Base-by-base conservation (phyloP, 2,797 vertebrate genomes). In the Sebastes itinus region DNA sequence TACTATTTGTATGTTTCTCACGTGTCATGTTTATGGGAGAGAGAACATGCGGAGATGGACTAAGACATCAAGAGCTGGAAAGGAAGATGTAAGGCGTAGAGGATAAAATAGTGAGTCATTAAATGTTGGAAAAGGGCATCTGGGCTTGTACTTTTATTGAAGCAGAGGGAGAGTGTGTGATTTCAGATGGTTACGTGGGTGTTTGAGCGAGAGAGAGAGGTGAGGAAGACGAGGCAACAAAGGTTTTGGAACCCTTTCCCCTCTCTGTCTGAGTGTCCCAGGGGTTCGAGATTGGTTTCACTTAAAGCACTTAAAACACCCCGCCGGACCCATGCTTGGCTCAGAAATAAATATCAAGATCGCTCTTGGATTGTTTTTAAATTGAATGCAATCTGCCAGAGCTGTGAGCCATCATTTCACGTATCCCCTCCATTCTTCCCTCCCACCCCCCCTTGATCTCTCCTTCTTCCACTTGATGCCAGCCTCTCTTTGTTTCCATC, bases 331-430 rank as follows among this genome's bases (percentile, higher is more conserved):
- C 30, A 20, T 55, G 80, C 85, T 82, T 75, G 83, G 82, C 91
- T 83, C 81, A 72, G 90, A 88, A 90, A 92, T 90, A 92, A 92
- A 93, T 89, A 92, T 90, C 91, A 84, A 88, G 81, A 93, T 92
- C 75, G 12, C 84, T 87, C 83, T 82, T 80, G 85, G 88, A 93
- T 93, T 93, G 91, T 94, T 93, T 91, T 92, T 87, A 90, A 92
- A 93, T 91, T 92, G 89, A 94, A 93, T 87, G 85, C 91, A 93
- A 92, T 93, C 92, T 92, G 89, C 90, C 89, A 78, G 87, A 88
- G 89, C 82, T 86, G 85, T 82, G 85, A 92, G 86, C 84, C 87
- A 87, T 92, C 80, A 87, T 88, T 85, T 87, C 74, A 84, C 42
- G 10, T 64, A 80, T 70, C 16, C 27, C n/a, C 7, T 7, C 2